Conservation (phyloP, 2,888 invertebrate species). For the Melanargia galathea region DNA sequence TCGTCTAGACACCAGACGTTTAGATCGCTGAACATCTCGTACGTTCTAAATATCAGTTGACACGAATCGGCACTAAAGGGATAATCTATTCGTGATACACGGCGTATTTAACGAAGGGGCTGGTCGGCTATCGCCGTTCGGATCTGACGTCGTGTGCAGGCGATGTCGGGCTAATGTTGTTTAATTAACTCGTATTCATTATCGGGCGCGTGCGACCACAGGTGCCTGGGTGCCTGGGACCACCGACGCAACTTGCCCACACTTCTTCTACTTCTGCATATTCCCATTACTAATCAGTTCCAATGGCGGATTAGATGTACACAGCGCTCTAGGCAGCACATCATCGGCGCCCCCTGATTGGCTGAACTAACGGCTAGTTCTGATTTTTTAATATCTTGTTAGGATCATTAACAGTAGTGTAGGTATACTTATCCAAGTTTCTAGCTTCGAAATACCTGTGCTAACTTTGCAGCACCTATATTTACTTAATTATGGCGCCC, state of each 20-base stretch:
- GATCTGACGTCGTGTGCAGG: constrained; percentile 76
- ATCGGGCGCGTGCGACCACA: constrained; percentile 64
- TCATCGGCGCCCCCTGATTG: too few relatives aligned
- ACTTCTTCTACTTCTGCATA: constrained; percentile 1
- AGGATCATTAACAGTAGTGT: too few relatives aligned
- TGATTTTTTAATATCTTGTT: too few relatives aligned
- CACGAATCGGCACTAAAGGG: constrained; percentile 38
- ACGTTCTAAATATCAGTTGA: constrained; percentile 35
- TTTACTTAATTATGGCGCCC: too few relatives aligned
- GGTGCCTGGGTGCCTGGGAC: constrained; percentile 53
- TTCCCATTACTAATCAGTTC: too few relatives aligned
- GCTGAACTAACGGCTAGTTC: too few relatives aligned
- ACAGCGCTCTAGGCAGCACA: too few relatives aligned
- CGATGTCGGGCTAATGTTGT: constrained; percentile 74
- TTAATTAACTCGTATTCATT: constrained; percentile 82
- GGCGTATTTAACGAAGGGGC: constrained; percentile 57
- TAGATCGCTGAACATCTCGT: constrained; percentile 28
- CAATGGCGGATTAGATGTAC: too few relatives aligned
- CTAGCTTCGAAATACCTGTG: too few relatives aligned
- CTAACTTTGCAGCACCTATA: too few relatives aligned
- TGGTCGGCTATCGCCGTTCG: constrained; percentile 57
- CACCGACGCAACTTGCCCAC: constrained; percentile 41
- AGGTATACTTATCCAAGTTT: too few relatives aligned
- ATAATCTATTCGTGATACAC: constrained; percentile 49
- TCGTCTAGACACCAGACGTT: constrained; percentile 20